A percentile compares a stretch with the other conserved stretches of the same genome.
These are phyloP conservation scores for Natator depressus DNA, from an alignment of 2,113 vertebrate species.

Conservation along the genomic window DNA sequence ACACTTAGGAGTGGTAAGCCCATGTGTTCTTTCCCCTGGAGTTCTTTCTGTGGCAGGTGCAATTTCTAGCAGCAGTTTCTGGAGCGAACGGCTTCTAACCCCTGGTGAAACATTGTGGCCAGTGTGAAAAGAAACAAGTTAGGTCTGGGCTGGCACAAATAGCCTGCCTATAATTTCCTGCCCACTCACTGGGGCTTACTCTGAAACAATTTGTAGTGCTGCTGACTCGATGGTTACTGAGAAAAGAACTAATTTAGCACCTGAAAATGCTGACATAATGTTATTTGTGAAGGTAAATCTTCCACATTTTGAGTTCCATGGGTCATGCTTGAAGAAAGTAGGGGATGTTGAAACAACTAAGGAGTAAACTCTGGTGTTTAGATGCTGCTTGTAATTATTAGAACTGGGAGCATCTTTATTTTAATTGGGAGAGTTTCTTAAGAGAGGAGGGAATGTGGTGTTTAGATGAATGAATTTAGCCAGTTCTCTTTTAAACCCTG, in stretches of 20 bases:
- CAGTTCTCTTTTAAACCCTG: no score
- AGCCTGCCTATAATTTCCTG: background rate
- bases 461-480: no score
- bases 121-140: background rate
- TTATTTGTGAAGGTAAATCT: background rate
- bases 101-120: background rate
- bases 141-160: background rate
- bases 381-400: no score
- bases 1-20: accelerated
- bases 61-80: background rate
- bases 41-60: background rate
- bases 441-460: no score
- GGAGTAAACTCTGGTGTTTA: background rate
- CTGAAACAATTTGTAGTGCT: background rate
- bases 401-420: no score
- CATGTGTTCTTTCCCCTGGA: background rate
- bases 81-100: background rate
- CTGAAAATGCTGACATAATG: background rate
- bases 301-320: background rate
- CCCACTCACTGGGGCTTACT: background rate
- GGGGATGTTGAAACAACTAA: background rate
- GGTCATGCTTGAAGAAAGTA: background rate
- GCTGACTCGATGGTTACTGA: background rate
- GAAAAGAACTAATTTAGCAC: background rate
- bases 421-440: no score